A percentile compares a stretch with the other conserved stretches of the same genome.
Evolutionary conservation across 2,113 vertebrate genomes (phyloP).

Genomic region (Megaleporinus macrocephalus): DNA sequence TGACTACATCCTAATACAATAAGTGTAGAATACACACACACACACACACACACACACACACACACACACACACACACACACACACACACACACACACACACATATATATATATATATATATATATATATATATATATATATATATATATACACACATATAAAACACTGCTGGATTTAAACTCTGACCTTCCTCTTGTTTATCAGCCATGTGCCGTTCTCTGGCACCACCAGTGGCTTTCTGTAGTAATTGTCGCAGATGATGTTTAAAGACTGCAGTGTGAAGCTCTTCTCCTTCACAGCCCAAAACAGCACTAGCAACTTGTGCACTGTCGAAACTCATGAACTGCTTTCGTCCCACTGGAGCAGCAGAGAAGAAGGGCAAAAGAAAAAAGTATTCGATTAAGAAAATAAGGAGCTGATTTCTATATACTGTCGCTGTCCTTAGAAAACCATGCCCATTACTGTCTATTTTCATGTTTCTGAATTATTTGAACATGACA

Average conservation of each 20-base stretch:
- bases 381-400: neutral
- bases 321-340: slow-evolving; percentile 87
- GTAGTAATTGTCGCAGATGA: slow-evolving; percentile 89
- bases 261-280: slow-evolving; percentile 92
- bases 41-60: too few species aligned
- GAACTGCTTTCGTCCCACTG: slow-evolving; percentile 95
- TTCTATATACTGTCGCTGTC: too few species aligned
- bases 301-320: slow-evolving; percentile 81
- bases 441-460: too few species aligned
- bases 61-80: too few species aligned
- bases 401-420: too few species aligned
- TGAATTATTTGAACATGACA: too few species aligned
- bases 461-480: too few species aligned
- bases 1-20: too few species aligned
- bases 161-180: neutral
- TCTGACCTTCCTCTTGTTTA: slow-evolving; percentile 70
- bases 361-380: neutral
- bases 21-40: too few species aligned
- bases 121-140: neutral
- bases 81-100: neutral
- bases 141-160: neutral
- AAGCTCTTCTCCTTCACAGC: slow-evolving; percentile 90
- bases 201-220: slow-evolving; percentile 16
- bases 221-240: slow-evolving; percentile 75
- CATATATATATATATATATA: too few species aligned